A percentile compares a stretch with the other conserved stretches of the same genome.
These are phyloP conservation scores for Magallana nippona DNA, from an alignment of 2,888 invertebrate species.

Conservation along the genomic window DNA sequence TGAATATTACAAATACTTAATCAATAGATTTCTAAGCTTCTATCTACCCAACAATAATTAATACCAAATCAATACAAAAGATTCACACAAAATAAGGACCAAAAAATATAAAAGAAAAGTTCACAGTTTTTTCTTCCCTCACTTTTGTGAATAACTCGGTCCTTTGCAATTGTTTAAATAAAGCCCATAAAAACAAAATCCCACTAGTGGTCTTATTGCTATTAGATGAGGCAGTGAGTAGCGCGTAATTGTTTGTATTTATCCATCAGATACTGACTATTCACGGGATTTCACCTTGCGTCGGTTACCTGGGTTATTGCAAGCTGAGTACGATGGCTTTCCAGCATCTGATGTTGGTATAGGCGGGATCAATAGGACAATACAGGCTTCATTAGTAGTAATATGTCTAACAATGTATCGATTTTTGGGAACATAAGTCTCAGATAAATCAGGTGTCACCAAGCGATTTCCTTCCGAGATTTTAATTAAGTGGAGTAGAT, in stretches of 20 bases:
- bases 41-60: neutral
- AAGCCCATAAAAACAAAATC: neutral
- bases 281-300: neutral
- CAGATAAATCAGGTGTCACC: constrained; percentile 15
- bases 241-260: constrained; percentile 20
- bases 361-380: constrained; percentile 8
- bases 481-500: constrained; percentile 25
- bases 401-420: constrained; percentile 28
- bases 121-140: neutral
- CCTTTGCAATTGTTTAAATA: neutral
- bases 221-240: neutral
- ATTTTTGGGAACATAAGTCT: constrained; percentile 20
- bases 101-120: neutral
- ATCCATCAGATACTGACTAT: constrained; percentile 5
- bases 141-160: neutral
- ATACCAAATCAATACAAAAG: neutral
- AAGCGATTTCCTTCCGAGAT: neutral
- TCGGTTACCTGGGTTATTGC: constrained; percentile 20
- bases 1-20: neutral
- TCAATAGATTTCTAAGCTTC: neutral
- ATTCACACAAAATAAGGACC: neutral
- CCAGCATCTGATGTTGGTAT: constrained; percentile 12
- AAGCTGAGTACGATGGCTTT: constrained; percentile 1
- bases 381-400: neutral
- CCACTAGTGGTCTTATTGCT: neutral